Evolutionary conservation across 2,888 invertebrate genomes (phyloP).

Genomic region (Cosmia pyralina): DNA sequence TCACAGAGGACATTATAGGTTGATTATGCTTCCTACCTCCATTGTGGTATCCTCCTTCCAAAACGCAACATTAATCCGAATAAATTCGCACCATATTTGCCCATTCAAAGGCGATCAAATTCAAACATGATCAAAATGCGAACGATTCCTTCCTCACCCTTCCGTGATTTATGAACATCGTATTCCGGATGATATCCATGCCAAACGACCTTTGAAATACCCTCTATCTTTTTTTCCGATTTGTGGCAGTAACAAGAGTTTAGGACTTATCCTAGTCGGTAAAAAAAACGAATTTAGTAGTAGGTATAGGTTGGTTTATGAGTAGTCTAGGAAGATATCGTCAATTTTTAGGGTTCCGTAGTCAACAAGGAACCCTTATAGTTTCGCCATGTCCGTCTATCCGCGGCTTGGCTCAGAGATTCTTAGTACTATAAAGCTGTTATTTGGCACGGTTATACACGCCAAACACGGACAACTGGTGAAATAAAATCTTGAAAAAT

Average conservation of each 20-base stretch:
- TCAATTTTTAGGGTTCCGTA: background rate
- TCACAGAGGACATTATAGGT: background rate
- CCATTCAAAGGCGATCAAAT: background rate
- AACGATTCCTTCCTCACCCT: slow-evolving; percentile 10
- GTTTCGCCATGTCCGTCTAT: no score
- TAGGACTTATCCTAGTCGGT: background rate
- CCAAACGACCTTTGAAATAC: slow-evolving; percentile 46
- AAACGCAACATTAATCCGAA: background rate
- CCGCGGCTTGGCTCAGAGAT: no score
- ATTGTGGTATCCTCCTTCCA: background rate
- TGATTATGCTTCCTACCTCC: background rate
- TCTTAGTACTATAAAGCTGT: no score
- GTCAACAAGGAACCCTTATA: no score
- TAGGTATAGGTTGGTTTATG: background rate
- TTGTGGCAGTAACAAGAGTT: slow-evolving; percentile 11
- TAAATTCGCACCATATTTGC: background rate
- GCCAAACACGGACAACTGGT: no score
- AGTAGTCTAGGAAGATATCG: background rate
- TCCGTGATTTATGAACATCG: slow-evolving; percentile 39
- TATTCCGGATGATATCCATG: slow-evolving; percentile 21
- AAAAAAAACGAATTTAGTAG: background rate
- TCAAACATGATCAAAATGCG: slow-evolving; percentile 28
- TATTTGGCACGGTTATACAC: no score
- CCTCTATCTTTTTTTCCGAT: slow-evolving; percentile 37
- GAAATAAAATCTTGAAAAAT: no score